Evolutionary conservation across 2,113 vertebrate genomes (phyloP).

Genomic region (Hippoglossus stenolepis): DNA sequence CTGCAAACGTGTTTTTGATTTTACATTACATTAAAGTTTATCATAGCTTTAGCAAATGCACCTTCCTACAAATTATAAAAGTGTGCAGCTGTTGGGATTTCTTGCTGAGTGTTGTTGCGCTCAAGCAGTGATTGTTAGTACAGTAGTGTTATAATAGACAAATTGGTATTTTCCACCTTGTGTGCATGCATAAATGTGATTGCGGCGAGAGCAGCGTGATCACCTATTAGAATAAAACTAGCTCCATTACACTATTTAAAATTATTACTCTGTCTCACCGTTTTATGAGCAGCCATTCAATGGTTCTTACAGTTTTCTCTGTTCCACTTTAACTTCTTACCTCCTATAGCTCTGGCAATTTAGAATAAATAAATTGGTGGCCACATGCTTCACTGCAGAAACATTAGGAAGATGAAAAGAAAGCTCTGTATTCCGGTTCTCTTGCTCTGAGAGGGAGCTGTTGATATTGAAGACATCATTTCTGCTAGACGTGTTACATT

Average conservation of each 20-base stretch:
- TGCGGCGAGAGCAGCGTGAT: constrained; percentile 61
- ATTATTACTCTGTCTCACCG: constrained; percentile 57
- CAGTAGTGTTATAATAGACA: constrained; percentile 43
- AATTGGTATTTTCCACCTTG: constrained; percentile 60
- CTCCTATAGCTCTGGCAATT: constrained; percentile 60
- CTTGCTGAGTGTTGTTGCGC: constrained; percentile 21
- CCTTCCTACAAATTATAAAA: neutral
- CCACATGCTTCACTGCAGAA: constrained; percentile 62
- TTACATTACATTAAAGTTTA: neutral
- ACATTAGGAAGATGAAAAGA: constrained; percentile 57
- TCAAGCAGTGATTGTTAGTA: constrained; percentile 42
- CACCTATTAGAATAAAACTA: constrained; percentile 65
- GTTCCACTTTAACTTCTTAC: constrained; percentile 37
- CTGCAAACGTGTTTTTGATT: constrained; percentile 4
- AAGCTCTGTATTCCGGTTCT: constrained; percentile 43
- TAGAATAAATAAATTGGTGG: constrained; percentile 59
- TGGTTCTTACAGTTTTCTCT: constrained; percentile 43
- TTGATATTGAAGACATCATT: constrained; percentile 54
- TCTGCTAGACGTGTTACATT: constrained; percentile 40
- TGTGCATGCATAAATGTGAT: constrained; percentile 56
- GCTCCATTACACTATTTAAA: constrained; percentile 57
- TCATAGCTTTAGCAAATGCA: too few species aligned
- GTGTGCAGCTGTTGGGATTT: constrained; percentile 9
- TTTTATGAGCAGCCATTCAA: constrained; percentile 67
- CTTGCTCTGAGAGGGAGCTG: constrained; percentile 51